phyloP scores from a whole-genome alignment of 2,888 invertebrate genomes.

The Prosapia bicincta region DNA sequence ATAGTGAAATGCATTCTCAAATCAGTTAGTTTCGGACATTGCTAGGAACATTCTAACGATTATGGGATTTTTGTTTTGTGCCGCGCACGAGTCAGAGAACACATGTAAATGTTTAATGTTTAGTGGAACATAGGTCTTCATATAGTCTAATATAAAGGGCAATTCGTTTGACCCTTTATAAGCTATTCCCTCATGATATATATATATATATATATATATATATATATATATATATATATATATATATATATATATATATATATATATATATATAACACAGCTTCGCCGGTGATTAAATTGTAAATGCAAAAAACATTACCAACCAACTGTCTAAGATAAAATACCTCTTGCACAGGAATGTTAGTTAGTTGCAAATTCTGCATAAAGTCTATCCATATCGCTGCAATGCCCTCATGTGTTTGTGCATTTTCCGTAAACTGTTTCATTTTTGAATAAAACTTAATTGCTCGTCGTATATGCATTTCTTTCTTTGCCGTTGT shows the following conservation, averaged over 20 bases:
- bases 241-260: too few species aligned
- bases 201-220: too few species aligned
- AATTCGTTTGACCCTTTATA: slow-evolving; percentile 3
- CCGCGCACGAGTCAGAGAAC: too few species aligned
- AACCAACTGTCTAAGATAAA: slow-evolving; percentile 7
- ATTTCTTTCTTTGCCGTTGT: too few species aligned
- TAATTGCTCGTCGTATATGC: slow-evolving; percentile 2
- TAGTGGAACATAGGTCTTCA: too few species aligned
- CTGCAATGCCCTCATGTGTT: background rate
- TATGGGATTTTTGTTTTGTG: too few species aligned
- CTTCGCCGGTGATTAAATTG: background rate
- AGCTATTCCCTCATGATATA: slow-evolving; percentile 6
- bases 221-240: too few species aligned
- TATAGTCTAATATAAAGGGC: background rate
- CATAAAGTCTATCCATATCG: slow-evolving; percentile 4
- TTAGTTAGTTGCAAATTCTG: background rate
- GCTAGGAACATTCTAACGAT: too few species aligned
- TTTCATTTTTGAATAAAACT: slow-evolving; percentile 10
- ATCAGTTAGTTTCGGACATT: too few species aligned
- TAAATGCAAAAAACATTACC: slow-evolving; percentile 1
- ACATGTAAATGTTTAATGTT: too few species aligned
- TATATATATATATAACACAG: too few species aligned
- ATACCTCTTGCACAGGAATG: slow-evolving; percentile 9
- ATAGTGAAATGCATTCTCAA: too few species aligned
- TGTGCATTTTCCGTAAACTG: background rate